phyloP scores from a whole-genome alignment of 2,797 vertebrate genomes.

The Smutsia temminckii region DNA sequence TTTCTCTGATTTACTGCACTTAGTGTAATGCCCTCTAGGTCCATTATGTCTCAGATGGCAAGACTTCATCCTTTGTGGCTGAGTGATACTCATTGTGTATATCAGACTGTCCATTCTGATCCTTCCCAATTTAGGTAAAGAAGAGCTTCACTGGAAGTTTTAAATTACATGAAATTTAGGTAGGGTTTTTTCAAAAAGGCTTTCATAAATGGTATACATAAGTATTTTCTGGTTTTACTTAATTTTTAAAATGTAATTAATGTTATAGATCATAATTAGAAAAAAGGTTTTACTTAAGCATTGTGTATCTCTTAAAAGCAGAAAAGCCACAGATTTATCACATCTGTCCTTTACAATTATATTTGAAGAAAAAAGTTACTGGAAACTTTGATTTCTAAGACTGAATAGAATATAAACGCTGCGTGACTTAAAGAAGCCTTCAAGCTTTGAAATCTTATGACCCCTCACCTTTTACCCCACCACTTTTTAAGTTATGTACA shows the following conservation, averaged over 20 bases:
- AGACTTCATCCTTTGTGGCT: no score
- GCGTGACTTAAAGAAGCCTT: slow-evolving; percentile 27
- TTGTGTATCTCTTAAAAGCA: slow-evolving; percentile 5
- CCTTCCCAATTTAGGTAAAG: slow-evolving; percentile 17
- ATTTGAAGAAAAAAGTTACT: slow-evolving; percentile 39
- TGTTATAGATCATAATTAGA: slow-evolving; percentile 17
- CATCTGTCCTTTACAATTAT: slow-evolving; percentile 11
- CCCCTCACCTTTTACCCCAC: not conserved
- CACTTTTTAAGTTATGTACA: slow-evolving; percentile 15
- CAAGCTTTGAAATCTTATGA: slow-evolving; percentile 2
- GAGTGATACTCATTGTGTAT: no score
- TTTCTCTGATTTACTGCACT: no score
- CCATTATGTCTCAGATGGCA: no score
- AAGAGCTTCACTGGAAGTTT: slow-evolving; percentile 40
- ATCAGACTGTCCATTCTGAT: not conserved
- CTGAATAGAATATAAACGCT: slow-evolving; percentile 9
- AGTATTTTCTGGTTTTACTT: slow-evolving; percentile 12
- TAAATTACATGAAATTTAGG: not conserved
- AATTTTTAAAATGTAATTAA: not conserved
- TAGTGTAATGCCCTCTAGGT: no score
- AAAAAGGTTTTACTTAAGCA: not conserved
- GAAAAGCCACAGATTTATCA: not conserved
- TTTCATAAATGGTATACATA: not conserved
- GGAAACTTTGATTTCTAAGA: slow-evolving; percentile 48
- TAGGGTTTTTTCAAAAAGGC: not conserved